Evolutionary conservation across 2,797 vertebrate genomes (phyloP).

Genomic region (Gymnothorax reevesii): DNA sequence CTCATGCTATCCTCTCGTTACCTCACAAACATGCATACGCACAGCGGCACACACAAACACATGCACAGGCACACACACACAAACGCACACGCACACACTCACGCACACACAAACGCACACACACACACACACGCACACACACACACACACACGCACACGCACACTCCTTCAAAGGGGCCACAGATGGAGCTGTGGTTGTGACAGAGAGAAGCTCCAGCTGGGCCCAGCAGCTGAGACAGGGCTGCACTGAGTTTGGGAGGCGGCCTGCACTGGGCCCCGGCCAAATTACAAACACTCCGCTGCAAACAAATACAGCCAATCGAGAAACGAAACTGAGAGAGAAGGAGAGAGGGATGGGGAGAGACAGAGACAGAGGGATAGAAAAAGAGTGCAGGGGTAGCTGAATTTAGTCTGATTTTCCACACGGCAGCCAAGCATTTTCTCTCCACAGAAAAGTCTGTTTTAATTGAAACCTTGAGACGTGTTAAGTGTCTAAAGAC

Average conservation of each 20-base stretch:
- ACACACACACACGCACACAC: background rate
- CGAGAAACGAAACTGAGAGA: slow-evolving; percentile 47
- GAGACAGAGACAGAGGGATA: slow-evolving; percentile 13
- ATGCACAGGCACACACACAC: too few species aligned
- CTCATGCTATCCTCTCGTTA: too few species aligned
- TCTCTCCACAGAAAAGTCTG: background rate
- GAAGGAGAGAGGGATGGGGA: slow-evolving; percentile 27
- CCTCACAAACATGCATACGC: too few species aligned
- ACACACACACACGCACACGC: slow-evolving; percentile 32
- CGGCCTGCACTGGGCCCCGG: slow-evolving; percentile 68
- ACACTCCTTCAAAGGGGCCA: slow-evolving; percentile 52
- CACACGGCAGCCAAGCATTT: slow-evolving; percentile 71
- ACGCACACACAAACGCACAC: background rate
- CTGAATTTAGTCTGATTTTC: slow-evolving; percentile 66
- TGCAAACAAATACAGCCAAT: slow-evolving; percentile 76
- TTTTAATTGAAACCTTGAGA: too few species aligned
- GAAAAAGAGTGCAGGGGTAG: slow-evolving; percentile 55
- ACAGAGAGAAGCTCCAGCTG: slow-evolving; percentile 75
- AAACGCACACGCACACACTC: background rate
- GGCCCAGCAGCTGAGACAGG: slow-evolving; percentile 78
- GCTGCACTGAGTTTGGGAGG: slow-evolving; percentile 72
- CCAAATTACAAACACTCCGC: slow-evolving; percentile 77
- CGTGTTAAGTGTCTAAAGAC: too few species aligned
- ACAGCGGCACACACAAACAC: too few species aligned
- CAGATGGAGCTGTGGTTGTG: slow-evolving; percentile 75